Evolutionary conservation across 2,113 vertebrate genomes (phyloP), one percentile per base, ranked within the genome.

Genomic region (Struthio camelus): DNA sequence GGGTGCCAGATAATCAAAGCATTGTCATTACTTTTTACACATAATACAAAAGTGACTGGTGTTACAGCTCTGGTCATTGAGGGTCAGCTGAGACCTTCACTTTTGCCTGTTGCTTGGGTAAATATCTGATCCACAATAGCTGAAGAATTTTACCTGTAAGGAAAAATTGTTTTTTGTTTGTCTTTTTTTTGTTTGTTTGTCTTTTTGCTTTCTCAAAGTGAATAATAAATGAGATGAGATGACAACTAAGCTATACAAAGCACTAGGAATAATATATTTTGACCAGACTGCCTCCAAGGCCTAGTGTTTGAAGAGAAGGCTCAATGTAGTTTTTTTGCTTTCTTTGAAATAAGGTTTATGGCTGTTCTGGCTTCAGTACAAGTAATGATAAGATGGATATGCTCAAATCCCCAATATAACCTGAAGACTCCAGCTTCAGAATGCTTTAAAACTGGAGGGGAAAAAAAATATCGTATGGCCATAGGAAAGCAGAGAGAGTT

Each of bases 321-420:
- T 24, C 4, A 3, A 1, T 2, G 3, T 2, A 44, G 24, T 6
- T 73, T 72, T 72, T 71, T 34, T 0, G 30, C 9, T 50, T 73
- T 67, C 25, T 36, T 62, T 79, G 22, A 18, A 81, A 79, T 3
- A 40, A 28, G 20, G 14, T 36, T 66, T 30, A 76, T 1, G 1
- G n/a, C 24, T 62, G 38, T 8, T 51, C n/a, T 9, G 6, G 18
- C 58, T 56, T 65, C n/a, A 61, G 28, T 4, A 27, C 23, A 38
- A 69, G n/a, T 46, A 46, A 3, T 0, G 17, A 0, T 2, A 76
- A 12, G 8, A 66, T 0, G 3, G 14, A n/a, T 10, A 42, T 11
- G 10, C 0, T 50, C 54, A 87, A 67, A 87, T 24, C 44, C 50
- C 27, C 64, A 44, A 2, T 0, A 3, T 16, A 2, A 12, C 80